A percentile compares a stretch with the other conserved stretches of the same genome.
Conservation (phyloP, 1,140 invertebrate genomes). For the Probaryconus sp. region DNA sequence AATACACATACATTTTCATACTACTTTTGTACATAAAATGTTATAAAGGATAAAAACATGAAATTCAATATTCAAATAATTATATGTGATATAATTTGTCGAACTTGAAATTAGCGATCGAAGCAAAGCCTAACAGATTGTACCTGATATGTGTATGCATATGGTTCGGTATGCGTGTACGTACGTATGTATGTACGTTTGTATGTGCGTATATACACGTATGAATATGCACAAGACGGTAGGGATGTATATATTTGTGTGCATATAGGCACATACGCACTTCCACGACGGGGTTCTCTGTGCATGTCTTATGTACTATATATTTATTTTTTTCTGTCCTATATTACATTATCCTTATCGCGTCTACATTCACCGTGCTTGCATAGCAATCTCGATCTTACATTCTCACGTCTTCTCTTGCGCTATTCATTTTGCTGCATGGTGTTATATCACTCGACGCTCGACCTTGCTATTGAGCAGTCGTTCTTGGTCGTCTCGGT, state of each 20-base stretch:
- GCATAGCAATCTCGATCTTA: constrained; percentile 70
- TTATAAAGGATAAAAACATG: too few relatives aligned
- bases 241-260: constrained; percentile 37
- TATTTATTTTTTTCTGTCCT: constrained; percentile 61
- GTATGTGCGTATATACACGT: constrained; percentile 56
- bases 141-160: constrained; percentile 6
- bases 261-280: constrained; percentile 53
- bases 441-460: constrained; percentile 59
- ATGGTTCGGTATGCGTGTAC: constrained; percentile 13
- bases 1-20: too few relatives aligned
- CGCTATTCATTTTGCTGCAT: constrained; percentile 69
- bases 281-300: constrained; percentile 67
- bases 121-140: not conserved
- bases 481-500: constrained; percentile 53
- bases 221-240: constrained; percentile 46
- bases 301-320: constrained; percentile 70
- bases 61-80: too few relatives aligned
- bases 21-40: too few relatives aligned
- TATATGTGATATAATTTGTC: too few relatives aligned
- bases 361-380: constrained; percentile 69
- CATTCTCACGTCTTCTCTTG: constrained; percentile 70
- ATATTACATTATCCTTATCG: constrained; percentile 66
- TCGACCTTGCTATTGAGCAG: constrained; percentile 57
- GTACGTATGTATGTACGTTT: constrained; percentile 35
- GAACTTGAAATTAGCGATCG: too few relatives aligned